Evolutionary conservation across 2,113 vertebrate species (phyloP).

Genomic region (Ochotona princeps): DNA sequence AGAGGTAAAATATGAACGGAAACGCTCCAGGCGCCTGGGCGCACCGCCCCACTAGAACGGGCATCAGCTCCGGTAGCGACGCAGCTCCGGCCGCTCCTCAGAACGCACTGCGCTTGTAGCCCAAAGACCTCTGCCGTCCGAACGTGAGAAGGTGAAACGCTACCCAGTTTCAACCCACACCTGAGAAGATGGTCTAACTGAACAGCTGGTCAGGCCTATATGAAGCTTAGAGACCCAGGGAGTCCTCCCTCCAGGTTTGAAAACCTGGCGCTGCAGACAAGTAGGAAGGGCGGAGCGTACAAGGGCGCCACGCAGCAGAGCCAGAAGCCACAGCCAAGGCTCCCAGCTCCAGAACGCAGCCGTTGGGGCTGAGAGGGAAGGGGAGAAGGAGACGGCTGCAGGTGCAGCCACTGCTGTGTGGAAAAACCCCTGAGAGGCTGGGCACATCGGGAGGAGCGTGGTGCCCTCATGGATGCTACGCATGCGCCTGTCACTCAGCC

Average conservation of each 20-base stretch:
- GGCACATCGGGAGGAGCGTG: rapidly evolving
- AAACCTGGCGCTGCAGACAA: neutral
- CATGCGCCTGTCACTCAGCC: rapidly evolving
- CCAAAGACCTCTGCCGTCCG: constrained; percentile 30
- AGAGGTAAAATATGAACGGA: neutral
- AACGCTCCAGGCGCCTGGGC: rapidly evolving
- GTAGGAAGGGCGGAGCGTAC: neutral
- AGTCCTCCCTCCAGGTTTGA: neutral
- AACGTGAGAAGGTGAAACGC: neutral
- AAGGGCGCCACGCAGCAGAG: neutral
- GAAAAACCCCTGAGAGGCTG: neutral
- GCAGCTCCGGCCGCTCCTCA: neutral
- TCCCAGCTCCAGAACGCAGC: neutral
- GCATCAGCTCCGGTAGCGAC: rapidly evolving
- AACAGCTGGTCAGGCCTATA: constrained; percentile 35
- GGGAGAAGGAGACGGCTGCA: neutral
- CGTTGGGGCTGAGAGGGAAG: rapidly evolving
- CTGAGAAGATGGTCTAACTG: neutral
- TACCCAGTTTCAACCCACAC: constrained; percentile 8
- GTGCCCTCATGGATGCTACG: rapidly evolving
- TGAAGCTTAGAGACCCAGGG: neutral
- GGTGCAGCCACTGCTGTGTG: rapidly evolving
- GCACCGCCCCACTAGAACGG: rapidly evolving
- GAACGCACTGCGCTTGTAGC: constrained; percentile 38
- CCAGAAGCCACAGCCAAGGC: neutral